Evolutionary conservation across 2,113 vertebrate species (phyloP).

Genomic region (Nannobrachium achirus): DNA sequence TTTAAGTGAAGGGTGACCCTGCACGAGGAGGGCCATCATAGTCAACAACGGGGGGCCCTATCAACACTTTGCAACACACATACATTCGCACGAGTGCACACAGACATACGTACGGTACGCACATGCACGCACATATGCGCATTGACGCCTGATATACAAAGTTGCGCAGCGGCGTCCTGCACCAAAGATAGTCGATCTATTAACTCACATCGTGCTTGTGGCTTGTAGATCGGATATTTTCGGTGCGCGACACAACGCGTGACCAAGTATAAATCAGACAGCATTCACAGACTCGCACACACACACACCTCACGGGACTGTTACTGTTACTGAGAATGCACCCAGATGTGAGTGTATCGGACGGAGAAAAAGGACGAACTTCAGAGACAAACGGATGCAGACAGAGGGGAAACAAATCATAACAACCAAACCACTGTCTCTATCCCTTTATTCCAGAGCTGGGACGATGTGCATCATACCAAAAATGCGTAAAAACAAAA

Average conservation of each 20-base stretch:
- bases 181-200: too few relatives aligned
- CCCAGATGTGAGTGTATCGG: constrained; percentile 50
- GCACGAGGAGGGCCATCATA: not conserved
- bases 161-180: too few relatives aligned
- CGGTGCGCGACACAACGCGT: too few relatives aligned
- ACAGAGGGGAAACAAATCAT: constrained; percentile 43
- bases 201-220: too few relatives aligned
- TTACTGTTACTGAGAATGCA: constrained; percentile 52
- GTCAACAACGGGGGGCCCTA: constrained; percentile 43
- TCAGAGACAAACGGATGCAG: constrained; percentile 48
- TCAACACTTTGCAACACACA: constrained; percentile 44
- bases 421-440: constrained; percentile 72
- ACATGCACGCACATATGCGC: constrained; percentile 22
- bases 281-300: constrained; percentile 28
- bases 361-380: constrained; percentile 37
- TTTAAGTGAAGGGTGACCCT: constrained; percentile 28
- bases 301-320: constrained; percentile 61
- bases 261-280: too few relatives aligned
- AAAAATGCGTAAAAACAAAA: constrained; percentile 67
- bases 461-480: constrained; percentile 80
- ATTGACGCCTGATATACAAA: too few relatives aligned
- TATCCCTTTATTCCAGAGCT: constrained; percentile 75
- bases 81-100: constrained; percentile 35
- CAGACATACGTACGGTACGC: constrained; percentile 3
- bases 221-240: too few relatives aligned